A percentile compares a stretch with the other conserved stretches of the same genome.
Conservation (phyloP, 2,113 vertebrate species). For the Dasyprocta punctata region DNA sequence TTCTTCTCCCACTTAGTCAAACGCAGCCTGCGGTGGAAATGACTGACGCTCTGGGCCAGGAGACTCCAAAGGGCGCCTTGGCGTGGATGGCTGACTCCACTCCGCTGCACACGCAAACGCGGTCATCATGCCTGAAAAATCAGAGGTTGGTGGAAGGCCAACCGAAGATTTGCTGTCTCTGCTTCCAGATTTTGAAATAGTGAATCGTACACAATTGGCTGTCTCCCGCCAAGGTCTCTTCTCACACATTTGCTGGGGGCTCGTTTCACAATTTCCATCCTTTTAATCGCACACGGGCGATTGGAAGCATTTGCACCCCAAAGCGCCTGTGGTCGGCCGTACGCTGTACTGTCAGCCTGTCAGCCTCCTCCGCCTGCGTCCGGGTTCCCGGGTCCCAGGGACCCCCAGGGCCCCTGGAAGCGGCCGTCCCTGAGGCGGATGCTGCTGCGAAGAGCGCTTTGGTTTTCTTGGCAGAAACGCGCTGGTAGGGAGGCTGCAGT, state of each 20-base stretch:
- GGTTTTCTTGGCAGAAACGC: slow-evolving; percentile 72
- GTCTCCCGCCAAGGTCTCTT: slow-evolving; percentile 66
- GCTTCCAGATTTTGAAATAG: slow-evolving; percentile 79
- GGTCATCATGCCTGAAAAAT: slow-evolving; percentile 56
- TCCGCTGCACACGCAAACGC: slow-evolving; percentile 51
- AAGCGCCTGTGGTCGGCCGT: neutral
- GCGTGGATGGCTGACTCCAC: slow-evolving; percentile 40
- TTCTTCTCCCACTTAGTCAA: too few species aligned
- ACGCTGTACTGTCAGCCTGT: neutral
- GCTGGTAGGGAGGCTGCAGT: slow-evolving; percentile 67
- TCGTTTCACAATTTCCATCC: slow-evolving; percentile 77
- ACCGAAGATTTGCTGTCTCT: slow-evolving; percentile 52
- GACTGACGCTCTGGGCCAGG: neutral
- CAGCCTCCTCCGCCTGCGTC: neutral
- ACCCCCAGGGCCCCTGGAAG: neutral
- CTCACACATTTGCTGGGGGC: slow-evolving; percentile 56
- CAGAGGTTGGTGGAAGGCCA: slow-evolving; percentile 68
- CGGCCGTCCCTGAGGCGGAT: neutral
- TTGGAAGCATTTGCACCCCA: slow-evolving; percentile 52
- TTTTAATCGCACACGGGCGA: slow-evolving; percentile 75
- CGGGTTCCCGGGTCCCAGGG: neutral
- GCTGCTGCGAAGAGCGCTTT: neutral
- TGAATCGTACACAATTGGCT: slow-evolving; percentile 69
- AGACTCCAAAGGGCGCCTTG: neutral
- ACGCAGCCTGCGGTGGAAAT: too few species aligned